Conservation (phyloP, 1,140 invertebrate genomes). For the Limonius californicus region DNA sequence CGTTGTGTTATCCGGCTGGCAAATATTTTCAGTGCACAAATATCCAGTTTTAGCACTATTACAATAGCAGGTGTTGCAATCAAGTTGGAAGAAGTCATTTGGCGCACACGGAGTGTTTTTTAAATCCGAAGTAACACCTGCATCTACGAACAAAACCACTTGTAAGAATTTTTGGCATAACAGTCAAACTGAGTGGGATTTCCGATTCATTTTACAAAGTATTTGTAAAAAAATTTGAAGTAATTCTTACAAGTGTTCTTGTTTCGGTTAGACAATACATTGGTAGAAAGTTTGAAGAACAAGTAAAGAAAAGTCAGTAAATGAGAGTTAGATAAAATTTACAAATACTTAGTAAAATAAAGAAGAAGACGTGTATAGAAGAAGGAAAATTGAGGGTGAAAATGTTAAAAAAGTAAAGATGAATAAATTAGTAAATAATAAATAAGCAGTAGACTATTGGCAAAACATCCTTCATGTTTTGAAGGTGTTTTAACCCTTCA, state of each 20-base stretch:
- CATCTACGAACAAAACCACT: not conserved
- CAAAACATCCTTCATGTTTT: too few relatives aligned
- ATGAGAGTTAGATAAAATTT: not conserved
- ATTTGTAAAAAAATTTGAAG: not conserved
- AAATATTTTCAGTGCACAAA: conserved; percentile 11
- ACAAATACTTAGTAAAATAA: conserved; percentile 1
- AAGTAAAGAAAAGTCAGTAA: not conserved
- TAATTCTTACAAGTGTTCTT: not conserved
- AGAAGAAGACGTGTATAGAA: too few relatives aligned
- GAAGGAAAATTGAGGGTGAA: too few relatives aligned
- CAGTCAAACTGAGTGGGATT: too few relatives aligned
- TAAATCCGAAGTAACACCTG: not conserved
- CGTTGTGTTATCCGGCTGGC: not conserved
- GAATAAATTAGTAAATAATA: too few relatives aligned
- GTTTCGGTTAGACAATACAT: not conserved
- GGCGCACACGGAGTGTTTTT: not conserved
- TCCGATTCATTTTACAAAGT: not conserved
- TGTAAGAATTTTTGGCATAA: too few relatives aligned
- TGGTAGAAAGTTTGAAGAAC: not conserved
- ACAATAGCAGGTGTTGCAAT: conserved; percentile 2
- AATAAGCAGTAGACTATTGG: too few relatives aligned
- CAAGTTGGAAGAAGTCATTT: not conserved
- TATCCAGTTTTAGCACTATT: not conserved
- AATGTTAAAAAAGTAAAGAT: too few relatives aligned
- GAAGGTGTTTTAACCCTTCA: too few relatives aligned